phyloP scores from a whole-genome alignment of 2,797 vertebrate genomes.

The Muscicapa comitata region DNA sequence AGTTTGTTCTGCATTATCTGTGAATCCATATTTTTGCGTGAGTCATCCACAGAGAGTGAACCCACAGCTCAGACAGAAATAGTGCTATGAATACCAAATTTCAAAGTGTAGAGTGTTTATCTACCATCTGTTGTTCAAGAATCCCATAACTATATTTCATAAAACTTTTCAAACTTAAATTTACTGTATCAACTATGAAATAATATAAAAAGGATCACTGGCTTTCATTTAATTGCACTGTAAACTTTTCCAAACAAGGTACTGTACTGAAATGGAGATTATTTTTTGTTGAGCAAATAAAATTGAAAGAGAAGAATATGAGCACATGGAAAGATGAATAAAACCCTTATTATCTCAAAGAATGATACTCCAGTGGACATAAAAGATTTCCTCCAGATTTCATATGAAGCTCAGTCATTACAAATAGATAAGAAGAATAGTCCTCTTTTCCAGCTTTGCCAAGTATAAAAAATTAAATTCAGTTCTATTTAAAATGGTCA shows the following conservation, averaged over 20 bases:
- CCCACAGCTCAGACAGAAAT: conserved; percentile 19
- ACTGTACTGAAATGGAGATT: neutral
- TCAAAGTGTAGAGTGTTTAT: neutral
- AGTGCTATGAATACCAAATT: conserved; percentile 27
- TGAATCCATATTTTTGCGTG: neutral
- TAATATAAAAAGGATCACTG: neutral
- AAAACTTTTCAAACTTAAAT: conserved; percentile 20
- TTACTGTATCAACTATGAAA: neutral
- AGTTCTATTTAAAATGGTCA: neutral
- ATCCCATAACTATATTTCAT: neutral
- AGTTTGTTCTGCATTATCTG: conserved; percentile 5
- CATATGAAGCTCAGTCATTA: neutral
- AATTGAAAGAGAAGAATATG: neutral
- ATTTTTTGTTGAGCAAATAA: neutral
- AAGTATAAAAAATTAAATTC: neutral
- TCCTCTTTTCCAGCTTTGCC: neutral
- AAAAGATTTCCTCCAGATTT: neutral
- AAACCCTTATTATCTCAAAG: neutral
- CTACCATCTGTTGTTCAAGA: conserved; percentile 52
- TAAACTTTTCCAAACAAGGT: neutral
- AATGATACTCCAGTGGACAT: accelerated
- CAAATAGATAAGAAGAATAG: neutral
- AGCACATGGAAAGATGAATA: neutral
- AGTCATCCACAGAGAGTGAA: conserved; percentile 27
- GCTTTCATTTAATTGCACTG: neutral